These are phyloP conservation scores for Oreochromis tanganicae DNA, from an alignment of 2,113 vertebrate species.

Conservation along the genomic window DNA sequence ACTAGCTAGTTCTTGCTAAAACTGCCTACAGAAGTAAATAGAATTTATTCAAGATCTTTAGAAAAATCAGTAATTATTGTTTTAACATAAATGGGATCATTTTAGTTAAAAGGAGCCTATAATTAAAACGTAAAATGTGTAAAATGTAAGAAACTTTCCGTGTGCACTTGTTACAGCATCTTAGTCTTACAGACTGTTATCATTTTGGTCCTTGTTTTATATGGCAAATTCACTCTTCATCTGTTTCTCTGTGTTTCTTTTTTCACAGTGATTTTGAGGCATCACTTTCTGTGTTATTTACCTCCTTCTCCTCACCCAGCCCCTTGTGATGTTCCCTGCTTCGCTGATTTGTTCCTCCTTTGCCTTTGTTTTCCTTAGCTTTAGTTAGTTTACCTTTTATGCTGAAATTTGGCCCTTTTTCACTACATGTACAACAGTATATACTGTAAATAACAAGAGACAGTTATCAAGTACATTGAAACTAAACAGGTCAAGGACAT, in stretches of 20 bases:
- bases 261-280: neutral
- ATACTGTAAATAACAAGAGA: neutral
- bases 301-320: neutral
- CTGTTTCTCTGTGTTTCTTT: neutral
- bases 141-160: neutral
- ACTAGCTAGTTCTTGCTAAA: neutral
- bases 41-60: neutral
- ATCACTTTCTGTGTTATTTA: neutral
- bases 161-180: neutral
- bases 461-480: neutral
- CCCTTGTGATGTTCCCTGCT: neutral
- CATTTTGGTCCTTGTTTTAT: neutral
- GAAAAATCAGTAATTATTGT: neutral
- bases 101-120: neutral
- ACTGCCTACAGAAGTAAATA: neutral
- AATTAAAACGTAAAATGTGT: neutral
- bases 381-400: neutral
- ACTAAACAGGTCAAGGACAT: neutral
- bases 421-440: neutral
- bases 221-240: neutral
- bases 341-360: neutral
- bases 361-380: neutral
- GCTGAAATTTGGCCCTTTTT: neutral
- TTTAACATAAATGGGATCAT: neutral
- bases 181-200: neutral